Base-by-base conservation (phyloP, 2,797 vertebrate species). In the Rhynchonycteris naso region DNA sequence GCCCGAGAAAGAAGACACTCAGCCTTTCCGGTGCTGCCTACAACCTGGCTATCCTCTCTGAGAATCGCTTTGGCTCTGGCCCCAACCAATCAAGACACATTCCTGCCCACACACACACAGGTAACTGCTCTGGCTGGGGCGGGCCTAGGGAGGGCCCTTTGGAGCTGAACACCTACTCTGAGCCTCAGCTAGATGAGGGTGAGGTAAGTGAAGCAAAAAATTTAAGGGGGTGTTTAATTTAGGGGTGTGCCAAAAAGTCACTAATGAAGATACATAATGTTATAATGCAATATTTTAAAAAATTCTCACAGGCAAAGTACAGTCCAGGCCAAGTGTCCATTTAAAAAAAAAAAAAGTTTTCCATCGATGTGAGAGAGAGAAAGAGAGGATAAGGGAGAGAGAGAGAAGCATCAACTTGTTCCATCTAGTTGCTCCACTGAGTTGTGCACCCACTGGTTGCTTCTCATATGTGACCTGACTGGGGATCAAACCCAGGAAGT, bases 1-100 rank as follows among this genome's bases (percentile, higher is more conserved):
- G 2, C 2, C 19, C 12, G 21, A 58, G 43, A 43, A 43, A 43
- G 4, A 83, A 7, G 52, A 93, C 18, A 0, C 38, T 96, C 18
- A 15, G 59, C 7, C 96, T 98, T 1, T 98, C 98, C 0, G 97
- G 97, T 0, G 98, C 98, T 0, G 97, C 97, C 11, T 98, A 98
- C 0, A 0, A 97, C 11, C n/a, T 98, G 92, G 69, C 91, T 0
- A 9, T 98, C 28, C 1, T 13, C 0, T 87, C 97, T 0, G 1
- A 0, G 19, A 98, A 97, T 0, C 72, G 81, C 0, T 97, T 96
- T 0, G 98, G 98, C 33, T 3, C 0, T 0, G 91, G 97, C 1
- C 95, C 82, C 0, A 35, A 4, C 0, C 16, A 0, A 88, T 95
- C 30, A 0, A 95, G 97, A 95, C 79, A 0, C 0, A 80, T 98